Conservation (phyloP, 2,113 vertebrate species). For the Picathartes gymnocephalus region DNA sequence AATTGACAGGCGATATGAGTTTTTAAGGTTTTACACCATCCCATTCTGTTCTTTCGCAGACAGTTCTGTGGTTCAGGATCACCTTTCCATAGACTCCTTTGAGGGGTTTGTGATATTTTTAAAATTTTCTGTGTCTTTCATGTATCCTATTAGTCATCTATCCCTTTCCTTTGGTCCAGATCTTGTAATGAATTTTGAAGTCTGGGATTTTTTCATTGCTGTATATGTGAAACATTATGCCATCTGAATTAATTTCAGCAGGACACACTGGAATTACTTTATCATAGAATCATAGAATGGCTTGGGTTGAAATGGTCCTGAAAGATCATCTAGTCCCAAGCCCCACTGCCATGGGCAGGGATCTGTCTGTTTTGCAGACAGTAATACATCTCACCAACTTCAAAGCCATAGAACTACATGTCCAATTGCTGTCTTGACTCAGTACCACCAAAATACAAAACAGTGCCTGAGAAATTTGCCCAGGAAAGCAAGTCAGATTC, state of each 20-base stretch:
- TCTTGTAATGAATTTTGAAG: not conserved
- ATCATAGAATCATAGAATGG: not conserved
- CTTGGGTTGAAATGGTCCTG: not conserved
- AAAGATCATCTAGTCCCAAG: not conserved
- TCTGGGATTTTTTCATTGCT: not conserved
- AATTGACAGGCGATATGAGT: not conserved
- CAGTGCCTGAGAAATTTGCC: not conserved
- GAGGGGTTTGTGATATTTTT: not conserved
- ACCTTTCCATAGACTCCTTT: not conserved
- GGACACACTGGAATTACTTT: not conserved
- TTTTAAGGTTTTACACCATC: not conserved
- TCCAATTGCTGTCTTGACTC: not conserved
- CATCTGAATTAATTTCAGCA: not conserved
- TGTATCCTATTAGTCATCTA: not conserved
- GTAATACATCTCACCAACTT: not conserved
- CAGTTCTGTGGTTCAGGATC: not conserved
- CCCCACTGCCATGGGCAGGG: not conserved
- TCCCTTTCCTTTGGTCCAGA: not conserved
- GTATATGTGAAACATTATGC: fast-evolving
- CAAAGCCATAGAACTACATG: not conserved
- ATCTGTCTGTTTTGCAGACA: not conserved
- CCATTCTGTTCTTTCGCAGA: not conserved
- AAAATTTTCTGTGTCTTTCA: not conserved
- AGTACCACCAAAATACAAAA: not conserved
- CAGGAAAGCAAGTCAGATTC: not conserved